phyloP scores from a whole-genome alignment of 2,797 vertebrate species.

The Rhynchonycteris naso region DNA sequence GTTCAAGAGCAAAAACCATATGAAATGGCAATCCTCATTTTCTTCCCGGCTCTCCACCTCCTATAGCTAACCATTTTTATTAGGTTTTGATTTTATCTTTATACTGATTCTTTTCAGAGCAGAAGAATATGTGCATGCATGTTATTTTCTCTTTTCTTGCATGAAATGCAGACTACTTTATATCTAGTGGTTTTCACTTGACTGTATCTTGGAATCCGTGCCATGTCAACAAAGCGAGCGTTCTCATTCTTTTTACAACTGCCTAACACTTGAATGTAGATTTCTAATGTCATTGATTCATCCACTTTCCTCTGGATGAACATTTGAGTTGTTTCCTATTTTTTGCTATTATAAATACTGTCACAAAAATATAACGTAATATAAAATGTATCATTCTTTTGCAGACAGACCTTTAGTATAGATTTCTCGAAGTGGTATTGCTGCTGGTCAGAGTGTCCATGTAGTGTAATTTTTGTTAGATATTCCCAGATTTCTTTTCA shows the following conservation, averaged over 20 bases:
- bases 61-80: not conserved
- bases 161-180: not conserved
- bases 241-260: not conserved
- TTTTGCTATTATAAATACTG: not conserved
- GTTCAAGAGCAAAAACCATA: not conserved
- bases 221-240: not conserved
- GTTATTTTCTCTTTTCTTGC: not conserved
- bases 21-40: not conserved
- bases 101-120: not conserved
- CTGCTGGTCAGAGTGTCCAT: not conserved
- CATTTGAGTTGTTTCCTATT: not conserved
- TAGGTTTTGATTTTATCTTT: conserved; percentile 35
- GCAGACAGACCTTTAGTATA: not conserved
- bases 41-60: not conserved
- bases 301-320: not conserved
- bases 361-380: not conserved
- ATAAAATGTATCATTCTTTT: not conserved
- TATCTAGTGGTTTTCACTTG: not conserved
- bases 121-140: not conserved
- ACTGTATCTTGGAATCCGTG: not conserved
- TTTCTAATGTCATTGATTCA: not conserved
- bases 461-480: not conserved
- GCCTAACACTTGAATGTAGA: not conserved
- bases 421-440: not conserved
- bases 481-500: not conserved